phyloP scores from a whole-genome alignment of 2,888 invertebrate genomes.

The Ceramica pisi region DNA sequence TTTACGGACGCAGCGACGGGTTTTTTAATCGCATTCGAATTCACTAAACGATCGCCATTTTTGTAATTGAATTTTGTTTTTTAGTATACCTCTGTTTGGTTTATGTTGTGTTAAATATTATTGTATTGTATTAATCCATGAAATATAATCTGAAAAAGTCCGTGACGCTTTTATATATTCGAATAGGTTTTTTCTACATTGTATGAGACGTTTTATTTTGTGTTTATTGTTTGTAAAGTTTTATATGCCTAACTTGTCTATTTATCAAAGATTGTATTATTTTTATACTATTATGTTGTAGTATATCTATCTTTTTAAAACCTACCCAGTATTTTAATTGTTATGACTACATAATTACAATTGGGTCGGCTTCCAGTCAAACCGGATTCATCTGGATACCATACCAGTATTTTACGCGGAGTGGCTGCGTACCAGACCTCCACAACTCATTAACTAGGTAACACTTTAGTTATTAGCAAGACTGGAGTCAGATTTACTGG shows the following conservation, averaged over 20 bases:
- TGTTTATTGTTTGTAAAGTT: conserved; percentile 4
- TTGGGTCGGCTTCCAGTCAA: too few relatives aligned
- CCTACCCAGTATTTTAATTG: too few relatives aligned
- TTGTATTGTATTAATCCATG: conserved; percentile 36
- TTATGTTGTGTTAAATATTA: conserved; percentile 55
- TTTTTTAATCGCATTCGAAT: conserved; percentile 73
- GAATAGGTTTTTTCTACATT: background rate
- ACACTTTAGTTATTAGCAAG: too few relatives aligned
- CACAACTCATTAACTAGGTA: too few relatives aligned
- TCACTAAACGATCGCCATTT: conserved; percentile 72
- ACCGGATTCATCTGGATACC: too few relatives aligned
- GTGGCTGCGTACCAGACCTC: too few relatives aligned
- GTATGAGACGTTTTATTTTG: background rate
- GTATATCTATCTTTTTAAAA: background rate
- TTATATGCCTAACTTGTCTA: background rate
- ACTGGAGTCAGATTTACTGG: too few relatives aligned
- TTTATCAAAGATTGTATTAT: background rate
- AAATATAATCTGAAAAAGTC: conserved; percentile 19
- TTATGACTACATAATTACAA: background rate
- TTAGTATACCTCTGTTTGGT: conserved; percentile 49
- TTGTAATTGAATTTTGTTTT: conserved; percentile 71
- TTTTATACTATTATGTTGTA: too few relatives aligned
- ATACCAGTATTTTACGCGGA: too few relatives aligned
- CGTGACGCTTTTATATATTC: conserved; percentile 15
- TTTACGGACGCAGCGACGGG: conserved; percentile 60